Base-by-base conservation (phyloP, 2,113 vertebrate species). In the Tonatia bakeri region DNA sequence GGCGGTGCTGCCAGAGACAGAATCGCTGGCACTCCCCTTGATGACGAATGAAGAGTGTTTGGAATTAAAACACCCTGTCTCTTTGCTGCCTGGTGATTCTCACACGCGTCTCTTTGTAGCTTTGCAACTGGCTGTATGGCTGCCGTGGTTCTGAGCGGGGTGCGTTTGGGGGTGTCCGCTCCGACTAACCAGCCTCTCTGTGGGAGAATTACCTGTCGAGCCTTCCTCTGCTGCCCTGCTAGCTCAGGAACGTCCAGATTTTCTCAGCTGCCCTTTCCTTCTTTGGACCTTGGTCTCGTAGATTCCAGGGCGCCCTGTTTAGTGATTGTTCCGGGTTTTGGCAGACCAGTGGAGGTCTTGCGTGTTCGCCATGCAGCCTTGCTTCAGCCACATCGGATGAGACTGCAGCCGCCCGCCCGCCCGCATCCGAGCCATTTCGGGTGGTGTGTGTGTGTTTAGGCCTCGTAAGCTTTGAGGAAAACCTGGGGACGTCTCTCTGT, bases 11-110 rank as follows among this genome's bases (percentile, higher is more conserved):
- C 70, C 52, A 50, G 87, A 87, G 80, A 83, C 75, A 11, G 61
- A 80, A n/a, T 61, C 67, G 64, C 95, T 61, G 95, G 61, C 91
- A 83, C 82, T 94, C 80, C 85, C 22, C 47, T 90, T 52, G n/a
- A 94, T 54, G 87, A 94, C 83, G n/a, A 79, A 69, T 50, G 61
- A 52, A n/a, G 59, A 90, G 72, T 82, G 15, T 67, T 72, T 73
- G 91, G 70, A 86, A 89, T 82, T 93, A 20, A 84, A 89, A 84
- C 9, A 36, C 16, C 38, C 13, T 28, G 17, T 72, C 43, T 65
- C 50, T 91, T 79, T 94, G 93, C 82, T 69, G 19, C 80, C 0
- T 1, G 10, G 19, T 70, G 8, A 33, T 81, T 84, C 69, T 33
- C 11, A 26, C 77, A 26, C 0, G 1, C 2, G 33, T n/a, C 61